Percentiles rank a stretch among this genome's conserved stretches.
Evolutionary conservation across 2,888 invertebrate species (phyloP).

Genomic region (Lagria hirta): DNA sequence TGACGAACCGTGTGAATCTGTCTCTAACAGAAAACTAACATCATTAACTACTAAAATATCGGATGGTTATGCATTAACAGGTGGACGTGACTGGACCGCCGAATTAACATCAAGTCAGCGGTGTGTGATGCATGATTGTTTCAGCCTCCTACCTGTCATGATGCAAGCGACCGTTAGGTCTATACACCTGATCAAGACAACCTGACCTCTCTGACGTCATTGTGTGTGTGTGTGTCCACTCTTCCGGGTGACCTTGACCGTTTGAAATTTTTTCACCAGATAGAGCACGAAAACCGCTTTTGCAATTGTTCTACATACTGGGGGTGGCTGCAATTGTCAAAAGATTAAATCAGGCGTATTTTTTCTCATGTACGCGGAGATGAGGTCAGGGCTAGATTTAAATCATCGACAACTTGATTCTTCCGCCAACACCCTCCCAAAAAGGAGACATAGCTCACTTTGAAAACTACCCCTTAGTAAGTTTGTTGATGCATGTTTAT

Average conservation of each 20-base stretch:
- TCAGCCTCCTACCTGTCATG: constrained; percentile 40
- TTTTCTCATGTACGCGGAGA: no score
- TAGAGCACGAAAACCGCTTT: constrained; percentile 1
- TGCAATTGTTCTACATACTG: not conserved
- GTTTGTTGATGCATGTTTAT: no score
- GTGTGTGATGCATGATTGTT: constrained; percentile 38
- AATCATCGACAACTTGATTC: no score
- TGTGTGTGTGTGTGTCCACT: constrained; percentile 43
- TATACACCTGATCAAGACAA: constrained; percentile 45
- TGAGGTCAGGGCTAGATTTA: no score
- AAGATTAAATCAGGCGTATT: no score
- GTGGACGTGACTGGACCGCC: constrained; percentile 28
- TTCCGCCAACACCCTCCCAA: no score
- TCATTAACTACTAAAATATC: constrained; percentile 29
- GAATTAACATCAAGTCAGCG: constrained; percentile 19
- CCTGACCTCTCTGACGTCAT: constrained; percentile 46
- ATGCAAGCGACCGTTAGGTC: constrained; percentile 41
- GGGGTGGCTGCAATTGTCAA: constrained; percentile 21
- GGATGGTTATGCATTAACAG: constrained; percentile 31
- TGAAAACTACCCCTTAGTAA: no score
- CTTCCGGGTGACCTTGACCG: constrained; percentile 49
- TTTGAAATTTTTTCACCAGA: constrained; percentile 32
- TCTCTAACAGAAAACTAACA: constrained; percentile 33
- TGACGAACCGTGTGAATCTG: constrained; percentile 38
- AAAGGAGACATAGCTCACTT: no score